Percentiles rank a stretch among this genome's conserved stretches.
Evolutionary conservation across 2,888 invertebrate species (phyloP).

Genomic region (Caenorhabditis wallacei): DNA sequence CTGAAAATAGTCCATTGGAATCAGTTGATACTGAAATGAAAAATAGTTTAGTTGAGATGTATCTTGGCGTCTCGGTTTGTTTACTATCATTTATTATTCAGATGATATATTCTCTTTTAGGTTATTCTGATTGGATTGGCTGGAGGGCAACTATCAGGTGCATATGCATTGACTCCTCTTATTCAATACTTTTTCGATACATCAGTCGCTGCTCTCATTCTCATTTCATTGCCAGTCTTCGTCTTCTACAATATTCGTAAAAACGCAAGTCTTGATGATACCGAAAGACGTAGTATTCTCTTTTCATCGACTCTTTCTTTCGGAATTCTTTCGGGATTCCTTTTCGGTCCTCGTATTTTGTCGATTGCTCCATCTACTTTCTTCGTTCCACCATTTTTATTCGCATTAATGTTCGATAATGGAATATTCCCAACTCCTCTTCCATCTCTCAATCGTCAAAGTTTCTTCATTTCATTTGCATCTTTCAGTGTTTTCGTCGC

Average conservation of each 20-base stretch:
- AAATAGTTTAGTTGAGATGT: constrained; percentile 76
- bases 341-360: constrained; percentile 65
- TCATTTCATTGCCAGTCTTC: constrained; percentile 70
- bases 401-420: constrained; percentile 70
- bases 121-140: constrained; percentile 72
- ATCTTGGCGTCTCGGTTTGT: constrained; percentile 70
- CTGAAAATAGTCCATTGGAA: constrained; percentile 62
- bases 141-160: constrained; percentile 73
- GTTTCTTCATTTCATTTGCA: constrained; percentile 58
- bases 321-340: constrained; percentile 71
- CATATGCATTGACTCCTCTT: constrained; percentile 65
- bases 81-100: background rate
- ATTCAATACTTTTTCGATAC: constrained; percentile 69
- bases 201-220: constrained; percentile 61
- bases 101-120: constrained; percentile 36
- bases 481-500: constrained; percentile 48
- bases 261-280: constrained; percentile 72
- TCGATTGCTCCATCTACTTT: constrained; percentile 68
- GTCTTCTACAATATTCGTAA: constrained; percentile 68
- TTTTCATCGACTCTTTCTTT: constrained; percentile 63
- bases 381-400: constrained; percentile 70
- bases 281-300: constrained; percentile 73
- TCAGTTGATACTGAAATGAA: constrained; percentile 68
- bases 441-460: constrained; percentile 43
- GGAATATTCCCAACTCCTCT: constrained; percentile 46